Evolutionary conservation across 2,113 vertebrate species (phyloP).

Genomic region (Solenodon paradoxus): DNA sequence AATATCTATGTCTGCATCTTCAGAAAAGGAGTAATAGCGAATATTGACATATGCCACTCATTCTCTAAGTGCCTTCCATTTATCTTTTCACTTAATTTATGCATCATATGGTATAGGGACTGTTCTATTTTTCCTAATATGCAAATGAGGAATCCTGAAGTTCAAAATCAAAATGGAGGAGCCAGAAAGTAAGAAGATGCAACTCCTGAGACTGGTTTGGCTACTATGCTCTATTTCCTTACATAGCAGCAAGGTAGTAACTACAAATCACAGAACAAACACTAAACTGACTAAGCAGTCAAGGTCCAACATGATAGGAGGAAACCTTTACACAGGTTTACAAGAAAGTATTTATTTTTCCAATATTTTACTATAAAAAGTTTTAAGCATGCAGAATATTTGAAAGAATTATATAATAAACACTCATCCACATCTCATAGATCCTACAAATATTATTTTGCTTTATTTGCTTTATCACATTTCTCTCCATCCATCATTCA

Average conservation of each 20-base stretch:
- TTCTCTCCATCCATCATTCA: background rate
- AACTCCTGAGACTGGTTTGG: background rate
- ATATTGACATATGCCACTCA: background rate
- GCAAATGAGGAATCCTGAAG: background rate
- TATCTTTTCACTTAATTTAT: background rate
- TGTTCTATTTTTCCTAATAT: background rate
- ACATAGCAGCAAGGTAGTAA: background rate
- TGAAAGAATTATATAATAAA: background rate
- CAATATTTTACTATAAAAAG: conserved; percentile 6
- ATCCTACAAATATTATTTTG: background rate
- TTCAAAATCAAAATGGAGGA: background rate
- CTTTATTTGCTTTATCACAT: background rate
- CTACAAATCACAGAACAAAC: background rate
- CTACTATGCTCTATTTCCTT: background rate
- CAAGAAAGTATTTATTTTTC: background rate
- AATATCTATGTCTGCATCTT: background rate
- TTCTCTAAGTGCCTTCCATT: background rate
- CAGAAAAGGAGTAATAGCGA: background rate
- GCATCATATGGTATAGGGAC: background rate
- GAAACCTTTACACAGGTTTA: background rate
- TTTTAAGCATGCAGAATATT: background rate
- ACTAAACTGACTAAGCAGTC: background rate
- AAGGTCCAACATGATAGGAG: background rate
- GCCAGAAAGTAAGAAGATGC: background rate
- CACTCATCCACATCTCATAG: background rate